Percentiles rank a stretch among this genome's conserved stretches.
Conservation (phyloP, 2,113 vertebrate species). For the Heliornis fulica region DNA sequence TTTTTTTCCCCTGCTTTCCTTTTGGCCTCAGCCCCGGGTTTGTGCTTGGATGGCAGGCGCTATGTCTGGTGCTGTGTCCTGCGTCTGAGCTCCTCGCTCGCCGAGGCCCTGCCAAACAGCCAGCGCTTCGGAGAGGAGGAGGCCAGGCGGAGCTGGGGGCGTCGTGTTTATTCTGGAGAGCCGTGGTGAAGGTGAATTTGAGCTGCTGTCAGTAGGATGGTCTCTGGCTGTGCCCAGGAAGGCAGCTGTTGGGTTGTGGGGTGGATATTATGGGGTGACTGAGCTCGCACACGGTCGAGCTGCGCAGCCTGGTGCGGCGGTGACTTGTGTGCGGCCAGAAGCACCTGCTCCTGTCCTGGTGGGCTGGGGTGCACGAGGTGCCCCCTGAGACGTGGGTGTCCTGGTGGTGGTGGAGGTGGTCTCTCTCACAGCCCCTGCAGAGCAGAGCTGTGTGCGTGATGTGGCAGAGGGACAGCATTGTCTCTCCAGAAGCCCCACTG, state of each 20-base stretch:
- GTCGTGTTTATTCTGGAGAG: not conserved
- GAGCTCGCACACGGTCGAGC: accelerated
- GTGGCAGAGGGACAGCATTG: not conserved
- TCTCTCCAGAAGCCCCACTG: not conserved
- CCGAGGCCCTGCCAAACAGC: slow-evolving; percentile 9
- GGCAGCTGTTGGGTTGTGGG: not conserved
- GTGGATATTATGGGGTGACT: not conserved
- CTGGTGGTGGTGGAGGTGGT: not conserved
- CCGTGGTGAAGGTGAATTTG: not conserved
- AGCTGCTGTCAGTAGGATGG: not conserved
- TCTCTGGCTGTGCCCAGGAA: not conserved
- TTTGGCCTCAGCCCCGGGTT: not conserved
- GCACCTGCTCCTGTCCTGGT: not conserved
- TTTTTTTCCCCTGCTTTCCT: not conserved
- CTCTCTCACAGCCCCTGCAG: not conserved
- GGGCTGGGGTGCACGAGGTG: not conserved
- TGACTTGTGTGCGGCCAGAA: not conserved
- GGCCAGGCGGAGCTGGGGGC: not conserved
- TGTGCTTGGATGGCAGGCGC: not conserved
- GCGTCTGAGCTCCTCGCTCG: not conserved
- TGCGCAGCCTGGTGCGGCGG: not conserved
- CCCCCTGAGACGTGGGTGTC: not conserved
- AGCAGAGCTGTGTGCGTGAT: not conserved
- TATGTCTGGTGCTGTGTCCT: not conserved
- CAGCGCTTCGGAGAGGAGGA: not conserved